Percentiles rank a stretch among this genome's conserved stretches.
phyloP scores from a whole-genome alignment of 1,140 invertebrate genomes.

The Thaumetopoea pityocampa region DNA sequence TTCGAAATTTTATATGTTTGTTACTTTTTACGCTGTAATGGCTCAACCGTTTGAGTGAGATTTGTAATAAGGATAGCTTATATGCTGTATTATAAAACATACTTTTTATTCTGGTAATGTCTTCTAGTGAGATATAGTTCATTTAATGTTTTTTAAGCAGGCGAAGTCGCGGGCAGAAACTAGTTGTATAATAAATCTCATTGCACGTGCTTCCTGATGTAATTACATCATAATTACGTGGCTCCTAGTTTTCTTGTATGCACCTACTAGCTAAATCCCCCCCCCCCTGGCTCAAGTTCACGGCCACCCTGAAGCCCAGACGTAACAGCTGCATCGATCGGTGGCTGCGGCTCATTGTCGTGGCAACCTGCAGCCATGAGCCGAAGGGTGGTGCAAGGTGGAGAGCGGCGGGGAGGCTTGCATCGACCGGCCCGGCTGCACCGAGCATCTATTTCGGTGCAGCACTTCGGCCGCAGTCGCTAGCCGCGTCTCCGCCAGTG shows the following conservation, averaged over 20 bases:
- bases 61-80: too few relatives aligned
- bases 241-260: not conserved
- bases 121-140: too few relatives aligned
- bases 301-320: conserved; percentile 42
- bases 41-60: too few relatives aligned
- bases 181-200: too few relatives aligned
- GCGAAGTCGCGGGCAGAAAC: too few relatives aligned
- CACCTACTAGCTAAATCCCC: not conserved
- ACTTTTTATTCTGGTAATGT: too few relatives aligned
- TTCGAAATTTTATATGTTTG: too few relatives aligned
- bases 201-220: not conserved
- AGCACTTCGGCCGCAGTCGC: conserved; percentile 52
- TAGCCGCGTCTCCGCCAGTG: conserved; percentile 49
- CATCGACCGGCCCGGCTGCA: conserved; percentile 63
- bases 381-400: conserved; percentile 32
- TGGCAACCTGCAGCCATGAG: conserved; percentile 63
- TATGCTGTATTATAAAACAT: too few relatives aligned
- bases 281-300: conserved; percentile 39
- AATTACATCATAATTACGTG: not conserved
- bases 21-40: too few relatives aligned
- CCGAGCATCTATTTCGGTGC: conserved; percentile 71
- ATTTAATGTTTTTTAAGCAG: too few relatives aligned
- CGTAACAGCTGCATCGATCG: conserved; percentile 70
- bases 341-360: conserved; percentile 38
- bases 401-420: conserved; percentile 23